phyloP scores from a whole-genome alignment of 2,797 vertebrate genomes.

The Phrynocephalus forsythii region DNA sequence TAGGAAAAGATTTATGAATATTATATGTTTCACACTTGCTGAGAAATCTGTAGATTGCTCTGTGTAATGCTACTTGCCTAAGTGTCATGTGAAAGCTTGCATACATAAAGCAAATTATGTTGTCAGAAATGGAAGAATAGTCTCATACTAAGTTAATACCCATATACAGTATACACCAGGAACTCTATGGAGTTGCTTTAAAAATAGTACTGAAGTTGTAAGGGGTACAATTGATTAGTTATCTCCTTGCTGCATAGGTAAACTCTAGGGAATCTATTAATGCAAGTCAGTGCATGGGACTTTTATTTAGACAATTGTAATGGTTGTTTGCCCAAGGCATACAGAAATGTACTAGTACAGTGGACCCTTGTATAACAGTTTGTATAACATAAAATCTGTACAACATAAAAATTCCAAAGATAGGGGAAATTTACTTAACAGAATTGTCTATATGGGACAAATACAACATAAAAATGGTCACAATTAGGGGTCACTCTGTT shows the following conservation, averaged over 20 bases:
- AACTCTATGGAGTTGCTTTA: background rate
- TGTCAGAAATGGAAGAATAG: background rate
- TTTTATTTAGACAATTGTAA: background rate
- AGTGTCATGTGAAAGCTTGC: background rate
- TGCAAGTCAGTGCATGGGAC: background rate
- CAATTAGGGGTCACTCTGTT: too few species aligned
- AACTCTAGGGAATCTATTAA: background rate
- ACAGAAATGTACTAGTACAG: background rate
- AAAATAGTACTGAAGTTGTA: background rate
- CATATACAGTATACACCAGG: background rate
- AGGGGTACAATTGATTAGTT: background rate
- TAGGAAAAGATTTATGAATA: background rate
- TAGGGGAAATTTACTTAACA: too few species aligned
- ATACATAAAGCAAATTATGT: too few species aligned
- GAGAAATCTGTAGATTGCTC: background rate
- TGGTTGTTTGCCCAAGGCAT: background rate
- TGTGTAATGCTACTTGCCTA: background rate
- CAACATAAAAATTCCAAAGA: too few species aligned
- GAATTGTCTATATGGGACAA: too few species aligned
- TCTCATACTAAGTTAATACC: background rate
- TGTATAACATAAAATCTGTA: too few species aligned
- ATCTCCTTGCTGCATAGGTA: background rate
- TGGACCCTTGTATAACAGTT: too few species aligned
- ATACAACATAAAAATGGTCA: too few species aligned
- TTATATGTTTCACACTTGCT: background rate